Evolutionary conservation across 1,140 invertebrate species (phyloP).

Genomic region (Drosophila sturtevanti): DNA sequence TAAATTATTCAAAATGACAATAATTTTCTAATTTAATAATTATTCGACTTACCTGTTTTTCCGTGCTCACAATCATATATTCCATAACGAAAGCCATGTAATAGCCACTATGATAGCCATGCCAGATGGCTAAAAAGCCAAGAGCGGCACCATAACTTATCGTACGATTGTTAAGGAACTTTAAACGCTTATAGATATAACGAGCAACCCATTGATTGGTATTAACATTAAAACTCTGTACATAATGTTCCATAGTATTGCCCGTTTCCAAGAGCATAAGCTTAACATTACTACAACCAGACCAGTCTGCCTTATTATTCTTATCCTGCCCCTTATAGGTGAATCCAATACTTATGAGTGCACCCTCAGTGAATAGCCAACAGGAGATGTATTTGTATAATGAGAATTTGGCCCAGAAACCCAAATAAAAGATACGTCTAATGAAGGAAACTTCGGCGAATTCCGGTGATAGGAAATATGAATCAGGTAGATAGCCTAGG

Average conservation of each 20-base stretch:
- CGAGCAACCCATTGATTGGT: constrained; percentile 96
- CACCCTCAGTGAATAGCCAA: constrained; percentile 95
- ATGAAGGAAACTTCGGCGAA: constrained; percentile 86
- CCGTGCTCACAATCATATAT: constrained; percentile 93
- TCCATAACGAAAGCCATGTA: constrained; percentile 96
- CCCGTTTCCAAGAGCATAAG: constrained; percentile 90
- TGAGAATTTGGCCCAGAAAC: constrained; percentile 92
- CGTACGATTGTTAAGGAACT: constrained; percentile 93
- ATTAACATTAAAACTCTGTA: constrained; percentile 95
- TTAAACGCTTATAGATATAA: constrained; percentile 96
- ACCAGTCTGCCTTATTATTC: constrained; percentile 86
- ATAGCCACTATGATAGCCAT: constrained; percentile 95
- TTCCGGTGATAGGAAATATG: constrained; percentile 87
- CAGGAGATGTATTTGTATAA: constrained; percentile 96
- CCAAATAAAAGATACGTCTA: constrained; percentile 87
- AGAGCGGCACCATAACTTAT: constrained; percentile 92
- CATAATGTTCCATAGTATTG: constrained; percentile 92
- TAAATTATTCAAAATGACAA: background rate
- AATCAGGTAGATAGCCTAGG: constrained; percentile 87
- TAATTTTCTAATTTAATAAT: background rate
- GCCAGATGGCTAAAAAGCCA: constrained; percentile 95
- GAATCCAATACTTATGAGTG: constrained; percentile 87
- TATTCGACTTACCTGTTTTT: constrained; percentile 90
- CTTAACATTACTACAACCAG: constrained; percentile 94
- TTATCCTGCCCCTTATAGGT: constrained; percentile 88